Base-by-base conservation (phyloP, 2,888 invertebrate species). In the Tridacna gigas region DNA sequence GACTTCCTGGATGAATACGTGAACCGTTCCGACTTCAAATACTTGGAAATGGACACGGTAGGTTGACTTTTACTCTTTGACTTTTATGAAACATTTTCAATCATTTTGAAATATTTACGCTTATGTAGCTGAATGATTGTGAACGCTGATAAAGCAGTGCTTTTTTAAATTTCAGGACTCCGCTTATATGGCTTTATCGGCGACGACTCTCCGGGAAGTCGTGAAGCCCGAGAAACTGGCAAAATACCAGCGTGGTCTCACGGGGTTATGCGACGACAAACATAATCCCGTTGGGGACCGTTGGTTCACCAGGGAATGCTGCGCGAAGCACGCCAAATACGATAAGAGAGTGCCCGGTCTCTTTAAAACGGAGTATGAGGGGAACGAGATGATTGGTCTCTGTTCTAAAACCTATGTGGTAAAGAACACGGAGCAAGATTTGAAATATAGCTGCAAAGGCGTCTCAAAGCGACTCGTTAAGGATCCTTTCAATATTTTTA, bases 371-470 rank as follows among this genome's bases (percentile, higher is more conserved):
- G 76, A 76, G 22, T 47, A 47, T 0, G 25, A n/a, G 11, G 76
- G 66, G 12, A 37, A 37, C 37, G 69, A 66, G 56, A 20, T 69
- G 79, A 48, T 83, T 82, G 79, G 88, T n/a, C 28, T 85, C 9
- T 88, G 80, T 37, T 77, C 76, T 22, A 86, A 88, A 48, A 86
- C 86, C 11, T 86, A 84, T 66, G 84, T 86, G 26, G 86, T 86
- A 15, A 48, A 77, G 5, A 87, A 80, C 37, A 37, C 37, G 37
- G 37, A 37, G 18, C n/a, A 47, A 20, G 81, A 81, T 18, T 73
- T 25, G 15, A 82, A 77, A 74, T 82, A 77, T 61, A 82, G 82
- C 56, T 82, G 77, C 28, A 82, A 77, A n/a, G 82, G 82, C 18
- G 69, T 82, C 18, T 67, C 67, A n/a, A 74, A 82, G 20, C 74